phyloP scores from a whole-genome alignment of 2,113 vertebrate species.

The Neotoma lepida region DNA sequence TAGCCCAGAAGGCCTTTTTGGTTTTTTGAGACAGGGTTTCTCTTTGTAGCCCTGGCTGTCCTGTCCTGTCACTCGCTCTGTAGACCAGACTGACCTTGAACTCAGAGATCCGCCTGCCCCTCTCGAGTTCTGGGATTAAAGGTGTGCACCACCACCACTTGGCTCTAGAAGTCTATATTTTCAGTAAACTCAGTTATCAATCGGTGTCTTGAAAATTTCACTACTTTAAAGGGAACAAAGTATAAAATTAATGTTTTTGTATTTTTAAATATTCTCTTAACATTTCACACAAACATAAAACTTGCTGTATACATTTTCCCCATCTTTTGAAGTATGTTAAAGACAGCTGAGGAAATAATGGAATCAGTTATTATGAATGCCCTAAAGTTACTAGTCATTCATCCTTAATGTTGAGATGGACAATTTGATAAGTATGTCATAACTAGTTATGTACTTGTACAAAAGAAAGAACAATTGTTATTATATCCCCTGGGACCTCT shows the following conservation, averaged over 20 bases:
- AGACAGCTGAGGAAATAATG: constrained; percentile 8
- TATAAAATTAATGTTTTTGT: neutral
- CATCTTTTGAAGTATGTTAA: neutral
- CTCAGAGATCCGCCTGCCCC: neutral
- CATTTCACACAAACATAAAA: neutral
- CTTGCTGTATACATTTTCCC: neutral
- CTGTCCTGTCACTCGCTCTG: neutral
- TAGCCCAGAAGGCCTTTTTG: neutral
- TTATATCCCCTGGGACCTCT: neutral
- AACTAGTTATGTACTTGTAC: neutral
- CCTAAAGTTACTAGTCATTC: constrained; percentile 17
- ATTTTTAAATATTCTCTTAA: neutral
- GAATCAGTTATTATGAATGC: neutral
- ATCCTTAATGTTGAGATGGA: constrained; percentile 21
- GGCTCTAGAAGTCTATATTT: neutral
- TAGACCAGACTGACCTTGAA: neutral
- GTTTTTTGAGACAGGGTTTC: neutral
- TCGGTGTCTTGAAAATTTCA: neutral
- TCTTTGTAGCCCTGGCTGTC: neutral
- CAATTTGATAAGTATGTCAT: no score
- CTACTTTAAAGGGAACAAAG: neutral
- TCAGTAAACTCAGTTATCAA: constrained; percentile 33
- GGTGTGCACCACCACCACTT: neutral
- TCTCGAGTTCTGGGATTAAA: neutral
- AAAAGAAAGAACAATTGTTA: neutral